Evolutionary conservation across 2,888 invertebrate species (phyloP), one percentile per base, ranked within the genome.

Genomic region (Pristionchus arcanus): DNA sequence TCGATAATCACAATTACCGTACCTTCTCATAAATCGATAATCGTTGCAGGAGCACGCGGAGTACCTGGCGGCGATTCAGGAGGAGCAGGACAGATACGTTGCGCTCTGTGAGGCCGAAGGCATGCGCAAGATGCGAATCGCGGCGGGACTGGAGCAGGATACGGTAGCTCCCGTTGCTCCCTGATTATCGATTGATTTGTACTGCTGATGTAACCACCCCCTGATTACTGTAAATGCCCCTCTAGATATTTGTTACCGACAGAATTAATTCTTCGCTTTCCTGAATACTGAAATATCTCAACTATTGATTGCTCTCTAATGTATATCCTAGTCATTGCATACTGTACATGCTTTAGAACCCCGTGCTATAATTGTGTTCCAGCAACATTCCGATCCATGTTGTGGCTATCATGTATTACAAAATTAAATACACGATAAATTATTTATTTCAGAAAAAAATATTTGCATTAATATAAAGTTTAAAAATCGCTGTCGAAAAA

Each of bases 61-160:
- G 59, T 89, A 89, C 28, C 89, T 89, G 16, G 81, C 77, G 15
- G 34, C 34, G 77, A 89, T 89, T 7, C 28, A 37, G 34, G 55
- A 25, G 19, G 77, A 81, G 42, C 89, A 89, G 81, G 59, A 81
- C 34, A 55, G 59, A 28, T 89, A 89, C 49, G 68, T 81, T 34
- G 16, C 15, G 37, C 28, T 89, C 59, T 89, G 89, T 28, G 89
- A 89, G 81, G 63, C 55, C 19, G 89, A 89, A n/a, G 89, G 68
- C 13, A 89, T 89, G 89, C 19, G 89, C 9, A 89, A 89, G 81
- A 81, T 89, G 89, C n/a, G 81, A 34, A 42, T 89, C 21, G 81
- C 77, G 7, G 89, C 89, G 55, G 89, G 89, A 71, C 34, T 87
- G 25, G 63, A 86, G 37, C 28, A 84, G 42, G 42, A 77, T 77